Evolutionary conservation across 2,888 invertebrate genomes (phyloP).

Genomic region (Sesia apiformis): DNA sequence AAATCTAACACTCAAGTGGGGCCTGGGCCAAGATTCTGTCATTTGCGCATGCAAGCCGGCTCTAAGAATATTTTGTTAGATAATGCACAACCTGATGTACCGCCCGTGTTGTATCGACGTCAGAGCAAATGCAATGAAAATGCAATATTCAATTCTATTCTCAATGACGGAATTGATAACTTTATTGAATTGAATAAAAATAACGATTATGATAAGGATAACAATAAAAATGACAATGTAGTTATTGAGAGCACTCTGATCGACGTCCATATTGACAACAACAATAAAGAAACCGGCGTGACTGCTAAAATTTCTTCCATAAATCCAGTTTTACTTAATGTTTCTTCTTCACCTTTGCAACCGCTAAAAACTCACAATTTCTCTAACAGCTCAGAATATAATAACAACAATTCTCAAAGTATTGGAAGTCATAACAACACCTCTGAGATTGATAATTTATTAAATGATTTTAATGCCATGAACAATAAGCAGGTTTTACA

Average conservation of each 20-base stretch:
- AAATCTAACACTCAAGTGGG: slow-evolving; percentile 66
- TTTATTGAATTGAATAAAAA: slow-evolving; percentile 49
- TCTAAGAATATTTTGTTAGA: slow-evolving; percentile 87
- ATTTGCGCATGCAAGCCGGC: slow-evolving; percentile 83
- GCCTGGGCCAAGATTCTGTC: slow-evolving; percentile 83
- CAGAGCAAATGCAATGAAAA: slow-evolving; percentile 69
- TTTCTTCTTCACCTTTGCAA: slow-evolving; percentile 63
- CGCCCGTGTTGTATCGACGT: slow-evolving; percentile 82
- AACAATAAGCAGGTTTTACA: slow-evolving; percentile 15
- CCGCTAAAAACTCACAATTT: slow-evolving; percentile 65
- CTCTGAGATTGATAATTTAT: slow-evolving; percentile 50
- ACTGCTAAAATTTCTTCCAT: slow-evolving; percentile 40
- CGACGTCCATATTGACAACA: slow-evolving; percentile 62
- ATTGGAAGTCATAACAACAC: slow-evolving; percentile 46
- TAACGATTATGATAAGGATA: slow-evolving; percentile 31
- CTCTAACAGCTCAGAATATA: slow-evolving; percentile 55
- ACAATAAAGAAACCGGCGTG: slow-evolving; percentile 44
- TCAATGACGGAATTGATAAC: slow-evolving; percentile 53
- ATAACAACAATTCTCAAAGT: slow-evolving; percentile 53
- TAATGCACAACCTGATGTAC: slow-evolving; percentile 81
- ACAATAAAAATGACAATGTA: slow-evolving; percentile 41
- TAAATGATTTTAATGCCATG: slow-evolving; percentile 49
- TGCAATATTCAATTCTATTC: slow-evolving; percentile 60
- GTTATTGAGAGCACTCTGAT: slow-evolving; percentile 63
- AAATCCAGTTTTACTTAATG: slow-evolving; percentile 59